A percentile compares a stretch with the other conserved stretches of the same genome.
phyloP scores from a whole-genome alignment of 2,888 invertebrate species.

The Luffia ferchaultella region DNA sequence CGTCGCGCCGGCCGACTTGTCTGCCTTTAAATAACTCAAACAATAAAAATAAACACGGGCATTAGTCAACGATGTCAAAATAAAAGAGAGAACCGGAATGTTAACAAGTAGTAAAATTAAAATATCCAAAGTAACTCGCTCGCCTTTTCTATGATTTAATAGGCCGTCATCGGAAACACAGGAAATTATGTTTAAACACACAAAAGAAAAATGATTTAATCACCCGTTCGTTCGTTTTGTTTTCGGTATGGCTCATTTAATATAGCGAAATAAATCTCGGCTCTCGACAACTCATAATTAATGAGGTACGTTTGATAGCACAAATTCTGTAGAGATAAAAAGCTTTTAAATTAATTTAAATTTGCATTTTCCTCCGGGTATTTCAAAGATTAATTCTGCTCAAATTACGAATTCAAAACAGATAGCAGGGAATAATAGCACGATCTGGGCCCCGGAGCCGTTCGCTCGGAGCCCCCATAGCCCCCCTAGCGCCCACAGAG shows the following conservation, averaged over 20 bases:
- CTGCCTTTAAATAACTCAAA: slow-evolving; percentile 51
- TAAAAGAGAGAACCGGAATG: slow-evolving; percentile 44
- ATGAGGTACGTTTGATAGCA: background rate
- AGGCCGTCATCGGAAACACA: background rate
- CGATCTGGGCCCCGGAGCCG: slow-evolving; percentile 31
- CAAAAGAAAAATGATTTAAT: background rate
- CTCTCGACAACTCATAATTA: background rate
- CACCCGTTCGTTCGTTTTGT: background rate
- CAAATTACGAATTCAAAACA: slow-evolving; percentile 42
- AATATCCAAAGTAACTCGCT: slow-evolving; percentile 18
- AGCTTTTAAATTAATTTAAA: slow-evolving; percentile 31
- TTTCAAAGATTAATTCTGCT: slow-evolving; percentile 30
- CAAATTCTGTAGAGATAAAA: slow-evolving; percentile 14
- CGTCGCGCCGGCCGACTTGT: slow-evolving; percentile 14
- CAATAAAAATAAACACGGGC: slow-evolving; percentile 60
- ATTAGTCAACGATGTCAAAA: slow-evolving; percentile 63
- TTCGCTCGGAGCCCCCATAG: slow-evolving; percentile 20
- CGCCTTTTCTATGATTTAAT: slow-evolving; percentile 7
- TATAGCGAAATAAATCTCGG: background rate
- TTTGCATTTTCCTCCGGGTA: slow-evolving; percentile 19
- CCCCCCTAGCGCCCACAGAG: slow-evolving; percentile 26
- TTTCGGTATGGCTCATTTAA: background rate
- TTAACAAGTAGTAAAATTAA: slow-evolving; percentile 32
- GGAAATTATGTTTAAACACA: background rate
- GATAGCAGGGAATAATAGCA: slow-evolving; percentile 39